phyloP scores from a whole-genome alignment of 2,888 invertebrate genomes.

The Pinctada fucata region DNA sequence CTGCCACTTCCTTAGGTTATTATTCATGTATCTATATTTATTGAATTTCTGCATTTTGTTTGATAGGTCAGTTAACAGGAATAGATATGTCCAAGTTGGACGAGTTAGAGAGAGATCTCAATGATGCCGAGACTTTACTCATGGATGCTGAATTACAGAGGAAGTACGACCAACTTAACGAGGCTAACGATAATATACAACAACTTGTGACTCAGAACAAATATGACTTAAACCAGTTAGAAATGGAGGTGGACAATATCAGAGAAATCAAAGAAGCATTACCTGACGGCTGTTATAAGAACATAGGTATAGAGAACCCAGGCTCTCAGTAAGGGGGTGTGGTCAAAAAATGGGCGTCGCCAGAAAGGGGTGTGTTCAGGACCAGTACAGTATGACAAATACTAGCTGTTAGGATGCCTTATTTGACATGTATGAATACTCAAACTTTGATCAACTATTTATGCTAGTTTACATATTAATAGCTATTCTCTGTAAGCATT shows the following conservation, averaged over 20 bases:
- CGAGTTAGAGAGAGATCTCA: conserved; percentile 74
- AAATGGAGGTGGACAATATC: conserved; percentile 71
- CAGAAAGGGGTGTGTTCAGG: neutral
- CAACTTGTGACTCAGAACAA: conserved; percentile 61
- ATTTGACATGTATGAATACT: neutral
- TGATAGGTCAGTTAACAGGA: conserved; percentile 55
- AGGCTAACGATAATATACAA: conserved; percentile 57
- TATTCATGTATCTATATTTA: neutral
- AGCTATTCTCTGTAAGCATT: no score
- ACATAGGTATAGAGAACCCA: conserved; percentile 60
- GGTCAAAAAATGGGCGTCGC: neutral
- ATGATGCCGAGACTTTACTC: conserved; percentile 69
- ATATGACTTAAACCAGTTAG: conserved; percentile 63
- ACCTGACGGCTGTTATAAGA: conserved; percentile 72
- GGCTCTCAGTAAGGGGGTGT: conserved; percentile 7
- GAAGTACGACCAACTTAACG: conserved; percentile 59
- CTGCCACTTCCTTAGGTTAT: no score
- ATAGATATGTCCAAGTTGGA: conserved; percentile 72
- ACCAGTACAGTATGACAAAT: no score
- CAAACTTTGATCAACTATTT: neutral
- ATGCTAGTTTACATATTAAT: neutral
- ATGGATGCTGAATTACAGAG: conserved; percentile 66
- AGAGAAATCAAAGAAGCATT: conserved; percentile 71
- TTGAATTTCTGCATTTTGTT: conserved; percentile 7
- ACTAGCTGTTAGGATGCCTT: neutral